These are phyloP conservation scores for Neoitamus cyanurus DNA, from an alignment of 2,888 invertebrate genomes.

Conservation along the genomic window DNA sequence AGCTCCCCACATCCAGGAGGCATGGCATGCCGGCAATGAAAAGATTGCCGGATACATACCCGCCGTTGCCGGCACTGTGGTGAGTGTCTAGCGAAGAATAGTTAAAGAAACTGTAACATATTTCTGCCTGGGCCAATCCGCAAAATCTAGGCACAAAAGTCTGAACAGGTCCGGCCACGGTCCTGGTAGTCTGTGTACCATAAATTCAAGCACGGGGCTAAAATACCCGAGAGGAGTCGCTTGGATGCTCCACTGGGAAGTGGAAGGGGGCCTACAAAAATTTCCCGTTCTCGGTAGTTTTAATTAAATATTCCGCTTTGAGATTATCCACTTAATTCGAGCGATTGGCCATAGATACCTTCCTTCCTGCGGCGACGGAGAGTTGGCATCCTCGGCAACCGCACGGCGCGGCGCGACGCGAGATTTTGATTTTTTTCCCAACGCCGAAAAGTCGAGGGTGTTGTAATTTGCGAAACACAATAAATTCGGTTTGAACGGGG, in stretches of 20 bases:
- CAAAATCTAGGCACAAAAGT: slow-evolving; percentile 21
- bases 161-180: slow-evolving; percentile 18
- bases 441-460: slow-evolving; percentile 16
- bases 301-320: slow-evolving; percentile 52
- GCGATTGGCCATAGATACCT: not conserved
- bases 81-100: slow-evolving; percentile 49
- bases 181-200: slow-evolving; percentile 7
- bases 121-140: slow-evolving; percentile 37
- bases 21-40: slow-evolving; percentile 16
- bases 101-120: slow-evolving; percentile 52
- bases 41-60: slow-evolving; percentile 23
- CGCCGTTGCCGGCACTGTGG: slow-evolving; percentile 22
- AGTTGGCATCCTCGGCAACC: not conserved
- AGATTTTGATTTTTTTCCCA: not conserved
- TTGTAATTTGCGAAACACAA: slow-evolving; percentile 24
- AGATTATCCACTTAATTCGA: slow-evolving; percentile 51
- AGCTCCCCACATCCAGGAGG: slow-evolving; percentile 17
- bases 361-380: not conserved
- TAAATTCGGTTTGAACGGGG: not conserved
- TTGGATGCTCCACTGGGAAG: not conserved
- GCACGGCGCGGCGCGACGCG: too few species aligned
- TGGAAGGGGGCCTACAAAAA: slow-evolving; percentile 42
- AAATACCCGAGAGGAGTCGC: not conserved
- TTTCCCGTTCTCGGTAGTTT: slow-evolving; percentile 44
- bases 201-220: slow-evolving; percentile 14